Percentiles rank a stretch among this genome's conserved stretches.
Evolutionary conservation across 2,797 vertebrate species (phyloP).

Genomic region (Enteromius paludinosus): DNA sequence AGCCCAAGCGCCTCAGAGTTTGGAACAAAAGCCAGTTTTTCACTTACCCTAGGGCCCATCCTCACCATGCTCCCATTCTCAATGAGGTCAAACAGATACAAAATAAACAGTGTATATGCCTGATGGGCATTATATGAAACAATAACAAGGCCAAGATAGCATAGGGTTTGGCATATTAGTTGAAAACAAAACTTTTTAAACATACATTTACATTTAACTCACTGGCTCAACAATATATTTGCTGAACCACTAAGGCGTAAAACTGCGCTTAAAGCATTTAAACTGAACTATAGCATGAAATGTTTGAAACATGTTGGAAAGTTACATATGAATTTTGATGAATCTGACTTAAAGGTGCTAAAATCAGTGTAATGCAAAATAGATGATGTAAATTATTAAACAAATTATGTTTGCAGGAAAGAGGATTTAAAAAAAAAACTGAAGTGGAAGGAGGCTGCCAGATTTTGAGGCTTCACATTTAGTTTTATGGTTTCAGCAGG

Average conservation of each 20-base stretch:
- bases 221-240: not conserved
- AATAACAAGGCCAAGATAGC: conserved; percentile 14
- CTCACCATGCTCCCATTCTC: conserved; percentile 9
- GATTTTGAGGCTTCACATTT: not conserved
- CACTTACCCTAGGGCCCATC: conserved; percentile 6
- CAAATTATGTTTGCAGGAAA: not conserved
- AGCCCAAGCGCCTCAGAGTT: conserved; percentile 8
- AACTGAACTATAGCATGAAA: not conserved
- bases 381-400: not conserved
- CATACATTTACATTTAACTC: not conserved
- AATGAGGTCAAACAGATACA: conserved; percentile 15
- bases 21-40: conserved; percentile 13
- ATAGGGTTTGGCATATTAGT: not conserved
- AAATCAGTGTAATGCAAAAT: not conserved
- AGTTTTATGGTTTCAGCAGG: not conserved
- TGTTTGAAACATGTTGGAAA: not conserved
- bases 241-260: not conserved
- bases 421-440: not conserved
- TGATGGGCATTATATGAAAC: conserved; percentile 23
- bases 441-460: not conserved
- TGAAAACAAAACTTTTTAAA: conserved; percentile 14
- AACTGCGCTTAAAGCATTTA: not conserved
- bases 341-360: not conserved
- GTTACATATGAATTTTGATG: not conserved
- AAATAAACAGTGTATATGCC: conserved; percentile 10